A percentile compares a stretch with the other conserved stretches of the same genome.
These are phyloP conservation scores for Brachionus manjavacas DNA, from an alignment of 1,140 invertebrate genomes.

Conservation along the genomic window DNA sequence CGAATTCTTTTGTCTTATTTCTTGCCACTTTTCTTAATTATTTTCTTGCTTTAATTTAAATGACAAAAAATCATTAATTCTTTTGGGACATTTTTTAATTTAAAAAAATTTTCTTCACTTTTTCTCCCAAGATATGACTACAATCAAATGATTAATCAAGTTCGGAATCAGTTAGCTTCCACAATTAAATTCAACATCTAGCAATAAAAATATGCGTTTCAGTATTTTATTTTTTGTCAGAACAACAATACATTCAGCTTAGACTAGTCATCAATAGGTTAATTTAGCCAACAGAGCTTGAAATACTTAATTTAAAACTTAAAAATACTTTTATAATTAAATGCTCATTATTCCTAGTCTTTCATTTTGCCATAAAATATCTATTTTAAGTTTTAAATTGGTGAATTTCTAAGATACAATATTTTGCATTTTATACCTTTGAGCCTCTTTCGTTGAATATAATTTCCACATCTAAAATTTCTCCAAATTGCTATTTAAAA, in stretches of 20 bases:
- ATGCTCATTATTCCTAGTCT: background rate
- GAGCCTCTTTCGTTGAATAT: slow-evolving; percentile 99
- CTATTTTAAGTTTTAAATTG: background rate
- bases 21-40: too few relatives aligned
- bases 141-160: background rate
- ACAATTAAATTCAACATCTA: background rate
- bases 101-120: background rate
- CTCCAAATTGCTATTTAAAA: slow-evolving; percentile 86
- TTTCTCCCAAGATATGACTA: background rate
- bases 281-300: slow-evolving; percentile 21
- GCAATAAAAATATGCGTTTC: background rate
- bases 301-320: slow-evolving; percentile 12
- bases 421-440: slow-evolving; percentile 72
- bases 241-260: slow-evolving; percentile 29
- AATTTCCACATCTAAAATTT: slow-evolving; percentile 97
- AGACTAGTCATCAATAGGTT: background rate
- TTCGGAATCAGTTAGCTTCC: background rate
- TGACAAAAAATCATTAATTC: too few relatives aligned
- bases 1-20: too few relatives aligned
- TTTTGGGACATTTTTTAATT: background rate
- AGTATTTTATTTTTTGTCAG: background rate
- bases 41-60: too few relatives aligned
- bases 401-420: background rate
- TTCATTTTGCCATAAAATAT: slow-evolving; percentile 23
- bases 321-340: background rate